Percentiles rank a stretch among this genome's conserved stretches.
These are phyloP conservation scores for Coilia nasus DNA, from an alignment of 2,797 vertebrate species.

Conservation along the genomic window DNA sequence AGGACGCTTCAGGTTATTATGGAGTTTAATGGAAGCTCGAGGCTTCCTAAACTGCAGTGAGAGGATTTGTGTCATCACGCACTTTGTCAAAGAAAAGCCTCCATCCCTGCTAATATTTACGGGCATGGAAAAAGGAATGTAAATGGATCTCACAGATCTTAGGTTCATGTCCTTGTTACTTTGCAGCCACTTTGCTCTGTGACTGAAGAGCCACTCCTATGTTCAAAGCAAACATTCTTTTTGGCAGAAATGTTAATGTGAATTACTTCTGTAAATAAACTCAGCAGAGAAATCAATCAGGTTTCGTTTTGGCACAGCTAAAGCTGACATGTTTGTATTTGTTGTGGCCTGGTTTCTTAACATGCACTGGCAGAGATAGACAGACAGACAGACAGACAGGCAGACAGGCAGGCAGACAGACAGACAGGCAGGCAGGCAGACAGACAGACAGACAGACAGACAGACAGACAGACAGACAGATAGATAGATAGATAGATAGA, in stretches of 20 bases:
- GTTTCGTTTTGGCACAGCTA: not conserved
- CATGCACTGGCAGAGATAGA: too few relatives aligned
- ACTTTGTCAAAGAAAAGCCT: constrained; percentile 46
- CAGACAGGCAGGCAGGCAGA: too few relatives aligned
- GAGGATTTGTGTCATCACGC: constrained; percentile 33
- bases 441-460: not conserved
- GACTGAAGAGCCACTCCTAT: not conserved
- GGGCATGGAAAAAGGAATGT: not conserved
- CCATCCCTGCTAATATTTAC: constrained; percentile 12
- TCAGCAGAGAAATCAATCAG: not conserved
- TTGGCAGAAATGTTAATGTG: not conserved
- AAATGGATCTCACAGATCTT: not conserved
- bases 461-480: not conserved
- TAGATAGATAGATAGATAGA: not conserved
- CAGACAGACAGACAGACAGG: too few relatives aligned
- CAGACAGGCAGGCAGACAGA: too few relatives aligned
- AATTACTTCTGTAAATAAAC: not conserved
- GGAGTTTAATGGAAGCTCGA: not conserved
- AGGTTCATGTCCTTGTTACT: not conserved
- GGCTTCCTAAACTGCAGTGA: constrained; percentile 55
- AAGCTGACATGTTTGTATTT: not conserved
- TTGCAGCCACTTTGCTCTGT: not conserved
- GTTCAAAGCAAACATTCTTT: not conserved
- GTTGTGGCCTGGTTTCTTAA: too few relatives aligned
- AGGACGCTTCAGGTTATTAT: not conserved